Conservation (phyloP, 92 coral and sea anemone genomes). For the Porites rus region DNA sequence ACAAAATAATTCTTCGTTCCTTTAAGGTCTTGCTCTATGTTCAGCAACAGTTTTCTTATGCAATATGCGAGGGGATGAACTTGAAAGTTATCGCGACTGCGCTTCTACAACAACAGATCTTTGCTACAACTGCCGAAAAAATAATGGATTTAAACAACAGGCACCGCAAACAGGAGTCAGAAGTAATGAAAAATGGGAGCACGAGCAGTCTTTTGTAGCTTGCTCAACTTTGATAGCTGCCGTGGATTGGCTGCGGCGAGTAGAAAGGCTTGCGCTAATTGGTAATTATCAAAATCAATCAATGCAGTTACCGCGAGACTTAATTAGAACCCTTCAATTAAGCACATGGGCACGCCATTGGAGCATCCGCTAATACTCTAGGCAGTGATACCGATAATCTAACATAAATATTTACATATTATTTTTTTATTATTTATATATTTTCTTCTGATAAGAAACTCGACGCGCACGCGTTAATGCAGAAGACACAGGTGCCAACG, state of each 20-base stretch:
- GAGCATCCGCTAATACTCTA: slow-evolving; percentile 27
- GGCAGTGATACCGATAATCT: slow-evolving; percentile 41
- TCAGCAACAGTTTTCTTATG: neutral
- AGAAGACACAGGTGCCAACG: neutral
- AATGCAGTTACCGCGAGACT: slow-evolving; percentile 39
- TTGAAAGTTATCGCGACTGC: neutral
- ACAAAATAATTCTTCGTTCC: neutral
- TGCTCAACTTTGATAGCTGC: neutral
- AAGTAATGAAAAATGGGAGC: neutral
- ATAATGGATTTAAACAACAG: slow-evolving; percentile 15
- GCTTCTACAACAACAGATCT: neutral
- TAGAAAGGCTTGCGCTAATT: slow-evolving; percentile 48
- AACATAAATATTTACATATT: slow-evolving; percentile 61
- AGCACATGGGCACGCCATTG: slow-evolving; percentile 48
- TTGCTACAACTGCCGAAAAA: neutral
- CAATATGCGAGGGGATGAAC: neutral
- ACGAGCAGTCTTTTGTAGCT: slow-evolving; percentile 26
- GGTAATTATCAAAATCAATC: slow-evolving; percentile 42
- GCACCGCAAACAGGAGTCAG: neutral
- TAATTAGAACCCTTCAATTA: slow-evolving; percentile 72
- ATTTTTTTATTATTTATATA: slow-evolving; percentile 39
- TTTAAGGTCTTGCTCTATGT: neutral
- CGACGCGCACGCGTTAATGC: slow-evolving; percentile 16
- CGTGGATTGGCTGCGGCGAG: slow-evolving; percentile 75
- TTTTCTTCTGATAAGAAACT: slow-evolving; percentile 26